These are phyloP conservation scores for Triplophysa siluroides DNA, from an alignment of 2,113 vertebrate genomes.

Conservation along the genomic window DNA sequence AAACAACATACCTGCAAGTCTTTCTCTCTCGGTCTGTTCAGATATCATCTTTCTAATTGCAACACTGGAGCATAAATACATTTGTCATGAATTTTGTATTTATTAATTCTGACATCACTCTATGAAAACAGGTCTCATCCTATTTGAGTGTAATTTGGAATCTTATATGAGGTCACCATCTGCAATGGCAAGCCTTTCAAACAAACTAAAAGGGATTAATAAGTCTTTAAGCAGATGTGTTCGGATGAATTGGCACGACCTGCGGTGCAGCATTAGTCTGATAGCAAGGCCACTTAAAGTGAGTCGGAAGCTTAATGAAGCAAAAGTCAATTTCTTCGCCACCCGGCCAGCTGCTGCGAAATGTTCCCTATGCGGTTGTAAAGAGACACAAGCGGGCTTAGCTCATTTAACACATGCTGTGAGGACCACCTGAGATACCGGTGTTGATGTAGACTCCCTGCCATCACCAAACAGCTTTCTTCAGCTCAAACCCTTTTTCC, in stretches of 20 bases:
- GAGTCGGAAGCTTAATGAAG: slow-evolving; percentile 18
- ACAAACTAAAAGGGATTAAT: slow-evolving; percentile 8
- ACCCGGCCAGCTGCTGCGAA: slow-evolving; percentile 62
- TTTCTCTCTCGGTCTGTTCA: not conserved
- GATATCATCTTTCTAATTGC: not conserved
- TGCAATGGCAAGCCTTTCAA: slow-evolving; percentile 16
- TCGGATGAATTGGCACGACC: slow-evolving; percentile 46
- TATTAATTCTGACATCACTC: not conserved
- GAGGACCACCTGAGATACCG: not conserved
- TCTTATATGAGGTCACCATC: slow-evolving; percentile 14
- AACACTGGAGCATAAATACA: not conserved
- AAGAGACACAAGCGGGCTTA: slow-evolving; percentile 55
- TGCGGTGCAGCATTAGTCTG: slow-evolving; percentile 16
- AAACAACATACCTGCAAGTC: not conserved
- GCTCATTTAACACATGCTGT: slow-evolving; percentile 53
- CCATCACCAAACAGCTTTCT: slow-evolving; percentile 56
- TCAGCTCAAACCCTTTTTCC: slow-evolving; percentile 35
- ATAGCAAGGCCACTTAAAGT: not conserved
- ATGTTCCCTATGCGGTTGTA: slow-evolving; percentile 52
- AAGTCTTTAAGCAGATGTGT: slow-evolving; percentile 25
- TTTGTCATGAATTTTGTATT: slow-evolving; percentile 21
- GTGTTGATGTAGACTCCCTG: slow-evolving; percentile 59
- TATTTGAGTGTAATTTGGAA: not conserved
- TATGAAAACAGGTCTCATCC: too few relatives aligned
- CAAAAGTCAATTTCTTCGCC: slow-evolving; percentile 54